Conservation (phyloP, 2,888 invertebrate species). For the Gisinianus flammeolus region DNA sequence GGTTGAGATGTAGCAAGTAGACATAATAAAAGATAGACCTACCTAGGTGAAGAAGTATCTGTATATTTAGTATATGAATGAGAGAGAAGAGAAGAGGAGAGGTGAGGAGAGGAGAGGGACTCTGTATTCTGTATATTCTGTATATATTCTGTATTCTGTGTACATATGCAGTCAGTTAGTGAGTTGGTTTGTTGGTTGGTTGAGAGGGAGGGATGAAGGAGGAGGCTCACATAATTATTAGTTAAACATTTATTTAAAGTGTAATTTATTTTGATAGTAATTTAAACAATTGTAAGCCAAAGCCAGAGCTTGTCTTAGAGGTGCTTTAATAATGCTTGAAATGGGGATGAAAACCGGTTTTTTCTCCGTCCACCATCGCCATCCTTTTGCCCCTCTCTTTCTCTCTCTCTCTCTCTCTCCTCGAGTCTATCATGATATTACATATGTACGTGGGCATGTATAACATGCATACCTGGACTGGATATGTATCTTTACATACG, state of each 20-base stretch:
- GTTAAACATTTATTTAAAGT: slow-evolving; percentile 60
- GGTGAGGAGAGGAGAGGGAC: too few relatives aligned
- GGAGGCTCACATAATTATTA: slow-evolving; percentile 58
- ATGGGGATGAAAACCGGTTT: slow-evolving; percentile 58
- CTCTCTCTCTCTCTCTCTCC: background rate
- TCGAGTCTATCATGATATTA: background rate
- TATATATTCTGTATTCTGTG: background rate
- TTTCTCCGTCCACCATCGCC: slow-evolving; percentile 20
- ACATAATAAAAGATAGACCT: background rate
- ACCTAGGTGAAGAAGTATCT: background rate
- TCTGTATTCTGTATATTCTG: background rate
- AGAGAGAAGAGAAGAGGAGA: too few relatives aligned
- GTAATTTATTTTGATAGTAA: slow-evolving; percentile 60
- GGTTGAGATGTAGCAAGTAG: background rate
- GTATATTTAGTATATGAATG: too few relatives aligned
- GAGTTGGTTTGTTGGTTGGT: background rate
- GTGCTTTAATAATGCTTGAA: slow-evolving; percentile 59
- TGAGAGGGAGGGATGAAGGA: slow-evolving; percentile 45
- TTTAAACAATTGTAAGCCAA: slow-evolving; percentile 59
- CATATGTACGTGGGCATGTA: background rate
- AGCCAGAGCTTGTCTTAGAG: too few relatives aligned
- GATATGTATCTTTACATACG: too few relatives aligned
- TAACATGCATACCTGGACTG: background rate
- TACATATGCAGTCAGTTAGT: background rate
- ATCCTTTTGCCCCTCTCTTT: slow-evolving; percentile 26